Conservation (phyloP, 2,113 vertebrate species). For the Atherinomorus stipes region DNA sequence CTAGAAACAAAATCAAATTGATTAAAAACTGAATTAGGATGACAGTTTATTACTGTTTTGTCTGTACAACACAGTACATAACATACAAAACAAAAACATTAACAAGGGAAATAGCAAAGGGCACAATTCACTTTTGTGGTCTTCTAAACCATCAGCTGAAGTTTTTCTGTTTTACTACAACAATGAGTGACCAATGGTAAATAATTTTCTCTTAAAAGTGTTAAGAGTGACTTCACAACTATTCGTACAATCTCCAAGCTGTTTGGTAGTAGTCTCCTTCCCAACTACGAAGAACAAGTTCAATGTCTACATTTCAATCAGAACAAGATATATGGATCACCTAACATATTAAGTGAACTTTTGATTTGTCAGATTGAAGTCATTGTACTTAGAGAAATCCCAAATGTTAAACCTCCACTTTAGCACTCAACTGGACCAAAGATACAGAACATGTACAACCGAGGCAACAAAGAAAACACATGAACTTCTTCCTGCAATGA, state of each 20-base stretch:
- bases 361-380: constrained; percentile 44
- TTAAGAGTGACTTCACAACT: constrained; percentile 53
- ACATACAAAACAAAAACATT: constrained; percentile 70
- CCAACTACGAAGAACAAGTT: constrained; percentile 32
- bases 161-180: constrained; percentile 45
- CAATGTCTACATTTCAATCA: constrained; percentile 27
- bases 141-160: constrained; percentile 27
- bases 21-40: background rate
- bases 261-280: constrained; percentile 29
- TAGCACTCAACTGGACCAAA: constrained; percentile 62
- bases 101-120: constrained; percentile 56
- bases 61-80: constrained; percentile 70
- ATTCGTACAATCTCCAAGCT: constrained; percentile 62
- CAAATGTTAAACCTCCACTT: constrained; percentile 55
- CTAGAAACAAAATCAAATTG: background rate
- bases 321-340: constrained; percentile 28
- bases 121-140: constrained; percentile 43
- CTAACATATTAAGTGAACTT: constrained; percentile 16
- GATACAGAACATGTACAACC: constrained; percentile 72
- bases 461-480: constrained; percentile 62
- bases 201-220: constrained; percentile 45
- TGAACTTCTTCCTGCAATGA: constrained; percentile 57
- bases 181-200: constrained; percentile 44
- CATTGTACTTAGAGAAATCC: constrained; percentile 40
- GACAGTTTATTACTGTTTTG: constrained; percentile 69